A percentile compares a stretch with the other conserved stretches of the same genome.
Evolutionary conservation across 2,888 invertebrate species (phyloP).

Genomic region (Cacoxenus indagator): DNA sequence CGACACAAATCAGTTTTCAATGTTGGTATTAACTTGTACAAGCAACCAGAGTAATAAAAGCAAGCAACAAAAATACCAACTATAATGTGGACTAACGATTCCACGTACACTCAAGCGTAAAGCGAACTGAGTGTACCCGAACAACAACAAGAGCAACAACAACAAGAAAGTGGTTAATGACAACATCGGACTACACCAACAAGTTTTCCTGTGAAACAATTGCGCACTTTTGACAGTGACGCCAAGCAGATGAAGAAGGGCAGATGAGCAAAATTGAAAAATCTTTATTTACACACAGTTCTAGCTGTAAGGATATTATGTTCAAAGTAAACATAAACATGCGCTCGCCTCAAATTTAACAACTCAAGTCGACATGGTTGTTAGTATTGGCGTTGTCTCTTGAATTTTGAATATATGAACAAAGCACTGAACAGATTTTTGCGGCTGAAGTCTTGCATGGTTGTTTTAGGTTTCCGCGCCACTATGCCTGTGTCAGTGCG

Average conservation of each 20-base stretch:
- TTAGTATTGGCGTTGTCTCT: background rate
- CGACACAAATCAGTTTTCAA: constrained; percentile 20
- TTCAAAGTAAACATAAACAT: constrained; percentile 11
- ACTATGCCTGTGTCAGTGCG: background rate
- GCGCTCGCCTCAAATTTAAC: background rate
- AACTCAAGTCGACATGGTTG: background rate
- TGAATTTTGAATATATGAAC: background rate
- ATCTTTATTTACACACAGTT: background rate
- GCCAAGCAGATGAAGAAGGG: background rate
- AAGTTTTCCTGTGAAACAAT: background rate
- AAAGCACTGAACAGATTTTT: background rate
- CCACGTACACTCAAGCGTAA: background rate
- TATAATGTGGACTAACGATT: background rate
- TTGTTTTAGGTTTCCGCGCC: too few species aligned
- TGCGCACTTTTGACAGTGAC: background rate
- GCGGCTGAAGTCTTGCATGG: background rate
- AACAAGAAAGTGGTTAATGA: background rate
- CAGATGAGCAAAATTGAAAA: background rate
- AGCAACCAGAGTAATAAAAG: background rate
- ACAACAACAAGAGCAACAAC: background rate
- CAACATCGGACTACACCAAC: background rate
- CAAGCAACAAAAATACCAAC: background rate
- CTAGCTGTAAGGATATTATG: background rate
- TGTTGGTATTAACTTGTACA: constrained; percentile 16
- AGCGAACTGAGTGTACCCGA: background rate